Percentiles rank a stretch among this genome's conserved stretches.
Evolutionary conservation across 2,113 vertebrate genomes (phyloP).

Genomic region (Albula goreensis): DNA sequence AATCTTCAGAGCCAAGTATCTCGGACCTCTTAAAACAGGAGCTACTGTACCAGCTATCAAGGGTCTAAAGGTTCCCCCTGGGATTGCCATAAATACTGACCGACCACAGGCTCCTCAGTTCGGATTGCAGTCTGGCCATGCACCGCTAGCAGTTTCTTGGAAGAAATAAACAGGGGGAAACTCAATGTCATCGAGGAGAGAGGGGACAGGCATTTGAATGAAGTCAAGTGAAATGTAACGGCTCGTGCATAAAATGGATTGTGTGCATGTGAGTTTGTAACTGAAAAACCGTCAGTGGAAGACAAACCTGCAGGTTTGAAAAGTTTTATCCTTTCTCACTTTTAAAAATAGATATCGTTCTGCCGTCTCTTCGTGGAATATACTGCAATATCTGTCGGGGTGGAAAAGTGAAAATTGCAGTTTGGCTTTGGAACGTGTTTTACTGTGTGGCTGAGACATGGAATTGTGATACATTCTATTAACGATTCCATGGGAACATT

Average conservation of each 20-base stretch:
- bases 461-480: constrained; percentile 21
- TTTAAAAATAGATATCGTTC: constrained; percentile 13
- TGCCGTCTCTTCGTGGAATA: constrained; percentile 24
- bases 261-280: constrained; percentile 18
- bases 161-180: constrained; percentile 39
- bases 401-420: not conserved
- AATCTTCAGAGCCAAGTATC: constrained; percentile 58
- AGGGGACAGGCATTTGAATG: constrained; percentile 39
- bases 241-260: constrained; percentile 44
- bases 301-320: constrained; percentile 6
- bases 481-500: constrained; percentile 25
- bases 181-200: constrained; percentile 41
- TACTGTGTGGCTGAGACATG: constrained; percentile 14
- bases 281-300: constrained; percentile 11
- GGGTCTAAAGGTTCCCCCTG: constrained; percentile 55
- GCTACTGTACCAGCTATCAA: constrained; percentile 58
- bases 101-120: constrained; percentile 47
- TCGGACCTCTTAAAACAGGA: constrained; percentile 58
- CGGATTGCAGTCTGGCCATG: constrained; percentile 53
- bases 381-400: constrained; percentile 15
- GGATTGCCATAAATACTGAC: constrained; percentile 52
- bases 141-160: constrained; percentile 50
- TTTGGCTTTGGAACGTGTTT: constrained; percentile 25
- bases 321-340: constrained; percentile 12
- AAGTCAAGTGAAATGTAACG: constrained; percentile 35